Base-by-base conservation (phyloP, 2,797 vertebrate species). In the Paedocypris micromegethes region DNA sequence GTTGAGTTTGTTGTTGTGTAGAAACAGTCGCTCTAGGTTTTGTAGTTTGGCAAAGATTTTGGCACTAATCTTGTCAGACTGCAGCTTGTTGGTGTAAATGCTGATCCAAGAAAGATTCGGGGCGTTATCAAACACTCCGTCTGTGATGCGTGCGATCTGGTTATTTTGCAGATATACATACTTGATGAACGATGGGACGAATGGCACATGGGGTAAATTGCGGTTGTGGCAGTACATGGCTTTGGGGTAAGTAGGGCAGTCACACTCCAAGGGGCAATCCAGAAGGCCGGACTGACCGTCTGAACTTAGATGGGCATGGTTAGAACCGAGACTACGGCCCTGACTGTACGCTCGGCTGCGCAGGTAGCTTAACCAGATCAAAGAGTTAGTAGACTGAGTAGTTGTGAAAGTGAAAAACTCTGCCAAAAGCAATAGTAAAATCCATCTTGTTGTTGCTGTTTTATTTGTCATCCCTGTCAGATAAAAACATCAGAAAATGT, bases 161-260 rank as follows among this genome's bases (percentile, higher is more conserved):
- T 98, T 98, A 52, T 86, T 90, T 76, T 97, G 91, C 66, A 98
- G 85, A 82, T 98, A 98, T 71, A 95, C 91, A 4, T 98, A 98
- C 74, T 96, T 94, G 75, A 98, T 93, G 55, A 92, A 92, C 9
- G 90, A 72, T 44, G 96, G 96, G n/a, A 98, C 86, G 3, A 91
- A 90, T 0, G 96, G 95, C 47, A 98, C 85, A 0, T 89, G 92
- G 79, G 94, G 93, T 57, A 98, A 83, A 81, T 93, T 94, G 60
- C 95, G 90, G 66, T 85, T 83, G 69, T 97, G 90, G 60, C 96
- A 98, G 80, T 96, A 98, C 96, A 98, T 98, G 44, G 95, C 96
- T 0, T 83, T 82, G 8, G 93, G 93, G 66, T 93, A 97, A 59
- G 67, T 79, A 5, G 94, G 96, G 73, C 96, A 98, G 72, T 92